Base-by-base conservation (phyloP, 2,888 invertebrate species). In the Meganola albula region DNA sequence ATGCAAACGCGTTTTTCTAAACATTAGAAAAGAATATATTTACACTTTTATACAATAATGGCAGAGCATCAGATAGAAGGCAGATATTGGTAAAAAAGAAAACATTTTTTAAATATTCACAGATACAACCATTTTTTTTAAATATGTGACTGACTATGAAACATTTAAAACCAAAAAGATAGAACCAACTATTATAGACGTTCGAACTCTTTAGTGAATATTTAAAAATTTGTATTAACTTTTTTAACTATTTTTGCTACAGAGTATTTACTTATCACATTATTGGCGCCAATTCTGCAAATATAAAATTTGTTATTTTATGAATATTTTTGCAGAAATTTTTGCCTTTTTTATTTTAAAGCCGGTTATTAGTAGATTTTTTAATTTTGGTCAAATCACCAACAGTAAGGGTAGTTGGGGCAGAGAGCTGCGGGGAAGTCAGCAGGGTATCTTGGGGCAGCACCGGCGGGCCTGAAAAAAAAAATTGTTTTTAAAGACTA, bases 361-460 rank as follows among this genome's bases (percentile, higher is more conserved):
- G 32, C 32, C 28, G 37, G 27, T 33, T 40, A 14, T 24, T 22
- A 34, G 26, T 35, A 38, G 41, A 7, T 33, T 20, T 34, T 36
- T 35, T 41, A 27, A 29, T 11, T 20, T 29, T 57, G 20, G 20
- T 20, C 20, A 2, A 12, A 32, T 67, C 57, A 70, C 47, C 49
- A 76, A 59, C 88, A 89, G 78, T 85, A 88, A 1, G 89, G 89
- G 73, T 89, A 89, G 83, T 88, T 88, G 42, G 88, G 88, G 74
- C 88, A 88, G 23, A 78, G 71, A 3, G 88, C 84, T 6, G 88
- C 73, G 49, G 80, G 74, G 43, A 88, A 74, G 43, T 75, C 80
- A 8, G 88, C 88, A n/a, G 88, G 88, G 62, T 87, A 88, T 31
- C 75, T 71, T 8, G 77, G 55, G 0, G 73, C 80, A 5, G 62